Evolutionary conservation across 2,797 vertebrate species (phyloP).

Genomic region (Karalla daura): DNA sequence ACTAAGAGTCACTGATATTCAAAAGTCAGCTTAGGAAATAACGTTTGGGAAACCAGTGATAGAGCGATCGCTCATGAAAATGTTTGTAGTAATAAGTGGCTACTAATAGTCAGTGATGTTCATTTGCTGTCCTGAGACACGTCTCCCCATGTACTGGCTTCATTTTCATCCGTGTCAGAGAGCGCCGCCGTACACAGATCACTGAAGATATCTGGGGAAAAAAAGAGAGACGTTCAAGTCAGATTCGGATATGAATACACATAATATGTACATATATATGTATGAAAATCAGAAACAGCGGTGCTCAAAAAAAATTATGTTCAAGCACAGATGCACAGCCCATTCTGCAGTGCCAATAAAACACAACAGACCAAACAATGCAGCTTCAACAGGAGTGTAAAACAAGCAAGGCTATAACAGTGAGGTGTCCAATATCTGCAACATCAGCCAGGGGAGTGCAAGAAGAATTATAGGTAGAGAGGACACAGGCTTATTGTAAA

Average conservation of each 20-base stretch:
- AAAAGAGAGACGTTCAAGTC: conserved; percentile 45
- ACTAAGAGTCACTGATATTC: conserved; percentile 3
- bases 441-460: conserved; percentile 39
- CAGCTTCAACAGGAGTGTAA: conserved; percentile 41
- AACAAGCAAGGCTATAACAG: conserved; percentile 35
- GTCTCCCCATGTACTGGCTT: conserved; percentile 74
- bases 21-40: conserved; percentile 32
- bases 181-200: conserved; percentile 83
- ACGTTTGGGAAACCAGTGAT: conserved; percentile 30
- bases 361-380: conserved; percentile 26
- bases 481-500: conserved; percentile 26
- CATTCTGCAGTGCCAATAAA: conserved; percentile 34
- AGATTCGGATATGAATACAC: conserved; percentile 7
- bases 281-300: conserved; percentile 4
- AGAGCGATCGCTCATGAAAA: conserved; percentile 9
- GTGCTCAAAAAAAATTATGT: conserved; percentile 39
- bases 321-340: conserved; percentile 40
- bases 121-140: conserved; percentile 82
- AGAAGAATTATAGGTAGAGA: conserved; percentile 34
- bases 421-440: conserved; percentile 38
- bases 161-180: conserved; percentile 80
- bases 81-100: conserved; percentile 22
- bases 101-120: conserved; percentile 43
- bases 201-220: conserved; percentile 88
- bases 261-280: conserved; percentile 7